Conservation (phyloP, 2,888 invertebrate genomes). For the Clanis bilineata region DNA sequence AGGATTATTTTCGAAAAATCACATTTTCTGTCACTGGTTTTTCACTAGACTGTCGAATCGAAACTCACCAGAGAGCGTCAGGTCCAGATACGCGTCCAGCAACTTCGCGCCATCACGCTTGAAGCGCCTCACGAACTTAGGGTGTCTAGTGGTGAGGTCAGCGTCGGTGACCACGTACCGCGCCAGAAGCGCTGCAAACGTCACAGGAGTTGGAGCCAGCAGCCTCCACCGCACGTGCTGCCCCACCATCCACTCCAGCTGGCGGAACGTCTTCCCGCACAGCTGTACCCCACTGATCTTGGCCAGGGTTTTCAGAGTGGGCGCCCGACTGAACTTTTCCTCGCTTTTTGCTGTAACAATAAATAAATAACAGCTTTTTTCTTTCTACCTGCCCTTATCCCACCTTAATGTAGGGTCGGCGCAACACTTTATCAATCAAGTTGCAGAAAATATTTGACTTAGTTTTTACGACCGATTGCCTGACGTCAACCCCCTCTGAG, state of each 20-base stretch:
- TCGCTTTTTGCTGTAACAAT: constrained; percentile 66
- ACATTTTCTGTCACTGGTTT: no score
- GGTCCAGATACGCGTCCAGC: constrained; percentile 65
- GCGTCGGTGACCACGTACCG: constrained; percentile 66
- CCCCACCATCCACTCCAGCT: constrained; percentile 76
- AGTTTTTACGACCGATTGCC: no score
- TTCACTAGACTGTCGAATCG: no score
- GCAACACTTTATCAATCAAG: no score
- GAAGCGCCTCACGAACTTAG: constrained; percentile 66
- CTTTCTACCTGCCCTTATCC: no score
- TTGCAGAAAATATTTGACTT: no score
- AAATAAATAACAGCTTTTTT: no score
- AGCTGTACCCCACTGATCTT: constrained; percentile 63
- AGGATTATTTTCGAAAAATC: no score
- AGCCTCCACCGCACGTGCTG: constrained; percentile 71
- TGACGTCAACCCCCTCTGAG: no score
- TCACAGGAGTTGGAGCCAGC: constrained; percentile 66
- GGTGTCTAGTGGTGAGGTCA: constrained; percentile 65
- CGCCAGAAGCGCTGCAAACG: constrained; percentile 64
- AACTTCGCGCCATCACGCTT: constrained; percentile 63
- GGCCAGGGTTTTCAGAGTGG: constrained; percentile 61
- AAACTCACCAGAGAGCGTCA: constrained; percentile 70
- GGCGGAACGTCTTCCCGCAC: constrained; percentile 68
- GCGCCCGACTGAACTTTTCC: constrained; percentile 68
- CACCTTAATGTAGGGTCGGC: no score